phyloP scores from a whole-genome alignment of 2,888 invertebrate species.

The Gymnoscelis rufifasciata region DNA sequence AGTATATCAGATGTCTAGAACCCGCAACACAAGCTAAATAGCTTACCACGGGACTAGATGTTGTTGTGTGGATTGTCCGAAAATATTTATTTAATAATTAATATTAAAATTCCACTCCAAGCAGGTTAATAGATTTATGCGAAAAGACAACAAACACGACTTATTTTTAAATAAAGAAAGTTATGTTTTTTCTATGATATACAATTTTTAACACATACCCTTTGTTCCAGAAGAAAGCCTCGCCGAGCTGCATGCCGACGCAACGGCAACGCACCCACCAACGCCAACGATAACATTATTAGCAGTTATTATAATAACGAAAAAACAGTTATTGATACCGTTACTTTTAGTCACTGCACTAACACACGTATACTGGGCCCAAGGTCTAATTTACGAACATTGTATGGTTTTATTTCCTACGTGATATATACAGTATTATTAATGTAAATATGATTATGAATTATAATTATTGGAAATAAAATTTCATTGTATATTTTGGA shows the following conservation, averaged over 20 bases:
- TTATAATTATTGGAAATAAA: slow-evolving; percentile 69
- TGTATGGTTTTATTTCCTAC: slow-evolving; percentile 58
- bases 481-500: slow-evolving; percentile 57
- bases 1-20: too few relatives aligned
- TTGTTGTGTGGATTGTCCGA: too few relatives aligned
- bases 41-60: too few relatives aligned
- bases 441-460: slow-evolving; percentile 48
- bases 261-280: slow-evolving; percentile 44
- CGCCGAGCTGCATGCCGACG: slow-evolving; percentile 68
- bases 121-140: too few relatives aligned
- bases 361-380: slow-evolving; percentile 38
- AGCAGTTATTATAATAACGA: slow-evolving; percentile 40
- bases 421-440: slow-evolving; percentile 54
- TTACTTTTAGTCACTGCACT: slow-evolving; percentile 46
- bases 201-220: slow-evolving; percentile 34
- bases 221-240: slow-evolving; percentile 77
- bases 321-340: slow-evolving; percentile 40
- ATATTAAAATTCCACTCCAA: too few relatives aligned
- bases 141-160: too few relatives aligned
- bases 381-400: slow-evolving; percentile 42
- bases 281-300: slow-evolving; percentile 38
- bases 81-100: too few relatives aligned
- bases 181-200: too few relatives aligned
- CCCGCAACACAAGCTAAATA: too few relatives aligned
- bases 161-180: too few relatives aligned